Conservation (phyloP, 2,797 vertebrate species). For the Bradypodion ventrale region DNA sequence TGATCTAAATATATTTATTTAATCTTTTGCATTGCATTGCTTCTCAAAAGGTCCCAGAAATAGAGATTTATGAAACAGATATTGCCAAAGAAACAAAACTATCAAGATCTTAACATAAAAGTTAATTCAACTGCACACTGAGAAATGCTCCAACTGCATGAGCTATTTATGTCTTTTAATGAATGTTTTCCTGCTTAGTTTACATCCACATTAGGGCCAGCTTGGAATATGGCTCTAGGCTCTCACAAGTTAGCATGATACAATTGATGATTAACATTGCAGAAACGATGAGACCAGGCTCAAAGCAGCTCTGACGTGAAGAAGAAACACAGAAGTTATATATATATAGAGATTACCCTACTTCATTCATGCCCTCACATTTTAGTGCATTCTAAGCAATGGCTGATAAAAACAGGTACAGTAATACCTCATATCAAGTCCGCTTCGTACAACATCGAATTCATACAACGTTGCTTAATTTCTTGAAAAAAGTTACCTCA, state of each 20-base stretch:
- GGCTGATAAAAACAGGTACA: no score
- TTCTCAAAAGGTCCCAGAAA: no score
- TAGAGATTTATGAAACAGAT: slow-evolving; percentile 6
- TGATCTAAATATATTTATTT: no score
- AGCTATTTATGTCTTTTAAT: slow-evolving; percentile 29
- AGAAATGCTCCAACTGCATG: slow-evolving; percentile 22
- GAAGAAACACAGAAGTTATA: neutral
- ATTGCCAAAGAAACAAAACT: neutral
- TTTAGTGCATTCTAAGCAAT: neutral
- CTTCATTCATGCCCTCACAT: neutral
- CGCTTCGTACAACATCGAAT: no score
- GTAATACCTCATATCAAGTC: no score
- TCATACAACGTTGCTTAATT: no score
- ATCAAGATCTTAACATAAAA: neutral
- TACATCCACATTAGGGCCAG: slow-evolving; percentile 33
- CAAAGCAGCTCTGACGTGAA: slow-evolving; percentile 9
- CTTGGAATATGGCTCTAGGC: neutral
- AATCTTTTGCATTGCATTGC: no score
- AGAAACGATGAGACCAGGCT: slow-evolving; percentile 1
- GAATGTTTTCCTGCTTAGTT: slow-evolving; percentile 14
- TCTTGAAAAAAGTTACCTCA: no score
- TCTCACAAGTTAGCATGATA: neutral
- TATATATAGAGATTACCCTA: neutral
- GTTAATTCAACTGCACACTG: neutral
- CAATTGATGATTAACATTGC: slow-evolving; percentile 6